A percentile compares a stretch with the other conserved stretches of the same genome.
Evolutionary conservation across 2,888 invertebrate species (phyloP).

Genomic region (Kuschelorhynchus macadamiae): DNA sequence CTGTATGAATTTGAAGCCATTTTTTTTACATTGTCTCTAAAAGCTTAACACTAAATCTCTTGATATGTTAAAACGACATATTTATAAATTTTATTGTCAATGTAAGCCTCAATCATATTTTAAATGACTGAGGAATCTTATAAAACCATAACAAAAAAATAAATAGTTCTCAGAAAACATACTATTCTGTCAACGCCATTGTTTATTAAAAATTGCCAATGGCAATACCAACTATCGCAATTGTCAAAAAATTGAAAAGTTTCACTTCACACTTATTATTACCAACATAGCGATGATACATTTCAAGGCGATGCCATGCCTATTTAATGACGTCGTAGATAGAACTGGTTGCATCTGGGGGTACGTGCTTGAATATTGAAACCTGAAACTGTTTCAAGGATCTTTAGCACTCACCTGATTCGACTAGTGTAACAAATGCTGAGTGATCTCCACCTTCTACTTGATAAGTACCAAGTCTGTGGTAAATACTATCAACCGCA

Average conservation of each 20-base stretch:
- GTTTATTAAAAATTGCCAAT: constrained; percentile 54
- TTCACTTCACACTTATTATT: too few species aligned
- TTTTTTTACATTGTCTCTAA: constrained; percentile 53
- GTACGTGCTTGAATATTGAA: too few species aligned
- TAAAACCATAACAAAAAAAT: constrained; percentile 58
- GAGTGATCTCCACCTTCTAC: too few species aligned
- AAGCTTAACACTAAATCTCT: constrained; percentile 43
- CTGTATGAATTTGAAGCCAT: constrained; percentile 66
- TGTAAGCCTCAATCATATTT: constrained; percentile 54
- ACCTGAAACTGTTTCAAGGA: too few species aligned
- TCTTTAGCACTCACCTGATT: too few species aligned
- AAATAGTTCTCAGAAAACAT: constrained; percentile 52
- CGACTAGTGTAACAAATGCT: not conserved
- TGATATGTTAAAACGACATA: constrained; percentile 60
- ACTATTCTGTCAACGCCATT: constrained; percentile 58
- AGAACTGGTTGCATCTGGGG: too few species aligned
- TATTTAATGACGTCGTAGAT: too few species aligned
- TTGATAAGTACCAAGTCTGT: too few species aligned
- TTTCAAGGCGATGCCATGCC: too few species aligned
- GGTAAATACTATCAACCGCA: too few species aligned
- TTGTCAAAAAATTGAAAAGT: too few species aligned
- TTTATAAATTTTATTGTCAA: constrained; percentile 57
- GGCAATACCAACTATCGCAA: constrained; percentile 47
- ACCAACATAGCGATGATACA: too few species aligned
- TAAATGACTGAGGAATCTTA: constrained; percentile 50